These are phyloP conservation scores for Caenorhabditis zanzibari DNA, from an alignment of 2,888 invertebrate genomes.

Conservation along the genomic window DNA sequence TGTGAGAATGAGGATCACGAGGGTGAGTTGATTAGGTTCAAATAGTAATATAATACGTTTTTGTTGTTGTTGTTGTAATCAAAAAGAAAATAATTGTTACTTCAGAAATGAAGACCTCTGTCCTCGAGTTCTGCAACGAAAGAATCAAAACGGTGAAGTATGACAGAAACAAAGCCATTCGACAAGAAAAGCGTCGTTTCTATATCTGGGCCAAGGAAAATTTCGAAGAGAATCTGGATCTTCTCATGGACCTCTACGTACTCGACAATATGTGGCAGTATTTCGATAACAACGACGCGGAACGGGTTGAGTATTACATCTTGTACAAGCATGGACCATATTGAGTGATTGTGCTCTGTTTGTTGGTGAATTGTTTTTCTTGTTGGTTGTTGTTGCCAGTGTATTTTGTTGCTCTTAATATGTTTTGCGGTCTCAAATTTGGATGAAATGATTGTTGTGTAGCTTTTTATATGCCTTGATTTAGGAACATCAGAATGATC, in stretches of 20 bases:
- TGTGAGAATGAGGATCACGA: background rate
- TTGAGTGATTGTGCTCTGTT: background rate
- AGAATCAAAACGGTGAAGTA: background rate
- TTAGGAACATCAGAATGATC: no score
- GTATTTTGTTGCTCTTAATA: background rate
- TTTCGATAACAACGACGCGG: background rate
- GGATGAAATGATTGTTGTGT: no score
- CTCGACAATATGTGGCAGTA: conserved; percentile 24
- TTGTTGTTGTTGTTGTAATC: no score
- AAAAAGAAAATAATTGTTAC: no score
- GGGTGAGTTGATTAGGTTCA: background rate
- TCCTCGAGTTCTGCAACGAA: background rate
- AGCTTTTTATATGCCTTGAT: no score
- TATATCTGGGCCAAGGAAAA: background rate
- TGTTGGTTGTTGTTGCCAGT: background rate
- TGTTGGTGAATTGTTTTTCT: background rate
- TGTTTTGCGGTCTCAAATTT: no score
- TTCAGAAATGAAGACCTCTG: conserved; percentile 1
- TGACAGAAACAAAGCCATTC: background rate
- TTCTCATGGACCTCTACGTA: conserved; percentile 19
- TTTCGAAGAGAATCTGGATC: background rate
- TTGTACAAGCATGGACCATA: conserved; percentile 20
- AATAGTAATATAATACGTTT: no score
- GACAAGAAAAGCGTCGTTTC: background rate
- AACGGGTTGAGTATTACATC: conserved; percentile 1